Base-by-base conservation (phyloP, 2,888 invertebrate genomes). In the Ceratothoa steindachneri region DNA sequence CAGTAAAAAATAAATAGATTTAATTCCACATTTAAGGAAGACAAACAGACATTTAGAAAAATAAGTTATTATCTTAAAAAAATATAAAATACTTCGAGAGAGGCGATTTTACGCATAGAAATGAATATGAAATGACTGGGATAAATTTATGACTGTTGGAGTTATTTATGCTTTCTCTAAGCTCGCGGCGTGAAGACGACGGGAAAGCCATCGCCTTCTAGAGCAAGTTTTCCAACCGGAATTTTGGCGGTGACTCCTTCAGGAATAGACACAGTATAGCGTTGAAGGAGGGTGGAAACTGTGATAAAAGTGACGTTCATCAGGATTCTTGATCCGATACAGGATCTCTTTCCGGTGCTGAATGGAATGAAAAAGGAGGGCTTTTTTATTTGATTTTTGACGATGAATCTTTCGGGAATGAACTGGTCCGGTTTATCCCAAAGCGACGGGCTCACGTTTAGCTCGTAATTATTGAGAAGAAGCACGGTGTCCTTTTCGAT, bases 311-410 rank as follows among this genome's bases (percentile, higher is more conserved):
- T 69, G n/a, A 77, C 71, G 72, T 76, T 73, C 9, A 72, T 72
- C 0, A 93, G 89, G 66, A 94, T 84, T 52, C 90, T 90, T 82
- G 93, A 92, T 0, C 93, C 93, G 74, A 93, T 91, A 82, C 93
- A 93, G 0, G 93, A 92, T n/a, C 93, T 85, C 90, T 92, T 5
- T 0, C 93, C 93, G 60, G 92, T 91, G 82, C 93, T 92, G 84
- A 93, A 94, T 0, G 93, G 93, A 12, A 93, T 85, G 82, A 93
- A 93, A 82, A 92, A 90, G 0, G 91, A 88, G 0, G 90, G 89
- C 81, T 89, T 90, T 2, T 85, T 81, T 15, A 90, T 82, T 65
- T 84, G 83, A 0, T 87, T 88, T 24, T 80, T 79, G 0, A 88
- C 87, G 41, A 93, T 82, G 83, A 93, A 94, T 80, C 93, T 85